Conservation (phyloP, 1,140 invertebrate genomes). For the Bombus huntii region DNA sequence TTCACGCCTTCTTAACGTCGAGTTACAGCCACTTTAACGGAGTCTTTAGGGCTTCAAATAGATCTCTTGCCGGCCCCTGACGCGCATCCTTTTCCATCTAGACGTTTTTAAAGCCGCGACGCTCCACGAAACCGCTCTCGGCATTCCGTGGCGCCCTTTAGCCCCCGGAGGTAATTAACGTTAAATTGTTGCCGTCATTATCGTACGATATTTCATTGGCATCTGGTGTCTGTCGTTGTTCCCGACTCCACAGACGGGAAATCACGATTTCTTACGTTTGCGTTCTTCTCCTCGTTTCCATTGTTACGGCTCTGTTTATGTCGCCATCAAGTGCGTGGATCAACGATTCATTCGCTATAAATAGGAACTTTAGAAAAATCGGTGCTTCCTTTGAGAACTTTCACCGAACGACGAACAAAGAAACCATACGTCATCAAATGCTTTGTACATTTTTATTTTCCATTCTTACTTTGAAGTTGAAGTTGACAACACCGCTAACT, state of each 20-base stretch:
- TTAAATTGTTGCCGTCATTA: slow-evolving; percentile 57
- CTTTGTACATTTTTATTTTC: not conserved
- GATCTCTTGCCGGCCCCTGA: slow-evolving; percentile 57
- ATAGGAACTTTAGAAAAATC: slow-evolving; percentile 11
- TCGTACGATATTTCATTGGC: slow-evolving; percentile 34
- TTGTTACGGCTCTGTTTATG: slow-evolving; percentile 25
- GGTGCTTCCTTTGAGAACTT: not conserved
- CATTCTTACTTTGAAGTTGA: not conserved
- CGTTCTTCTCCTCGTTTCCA: not conserved
- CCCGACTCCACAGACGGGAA: not conserved
- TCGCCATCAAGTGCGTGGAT: not conserved
- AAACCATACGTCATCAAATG: not conserved
- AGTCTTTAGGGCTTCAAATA: slow-evolving; percentile 80
- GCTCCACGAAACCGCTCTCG: slow-evolving; percentile 31
- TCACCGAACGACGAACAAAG: not conserved
- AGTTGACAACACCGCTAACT: not conserved
- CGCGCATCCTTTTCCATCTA: slow-evolving; percentile 45
- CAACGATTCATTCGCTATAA: not conserved
- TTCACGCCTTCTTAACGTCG: slow-evolving; percentile 73
- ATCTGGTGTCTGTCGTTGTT: slow-evolving; percentile 22
- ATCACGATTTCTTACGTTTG: slow-evolving; percentile 1
- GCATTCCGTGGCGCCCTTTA: slow-evolving; percentile 47
- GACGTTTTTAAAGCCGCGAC: slow-evolving; percentile 64
- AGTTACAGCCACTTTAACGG: slow-evolving; percentile 80
- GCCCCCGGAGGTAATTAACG: slow-evolving; percentile 64